Conservation (phyloP, 2,888 invertebrate species). For the Sipunculus nudus region DNA sequence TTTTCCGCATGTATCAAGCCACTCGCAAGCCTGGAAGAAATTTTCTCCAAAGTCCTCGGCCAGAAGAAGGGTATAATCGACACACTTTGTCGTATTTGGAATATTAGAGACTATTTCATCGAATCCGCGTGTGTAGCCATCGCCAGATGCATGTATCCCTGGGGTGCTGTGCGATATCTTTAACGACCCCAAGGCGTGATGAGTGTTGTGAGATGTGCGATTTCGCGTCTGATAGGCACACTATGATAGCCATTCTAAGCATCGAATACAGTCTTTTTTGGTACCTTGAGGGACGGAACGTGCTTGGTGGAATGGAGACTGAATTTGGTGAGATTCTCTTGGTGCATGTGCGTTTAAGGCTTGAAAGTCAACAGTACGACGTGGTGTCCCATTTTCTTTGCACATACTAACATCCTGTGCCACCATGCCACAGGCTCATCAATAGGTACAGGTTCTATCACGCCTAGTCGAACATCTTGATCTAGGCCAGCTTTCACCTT, state of each 20-base stretch:
- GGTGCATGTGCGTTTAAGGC: constrained; percentile 39
- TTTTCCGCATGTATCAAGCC: constrained; percentile 30
- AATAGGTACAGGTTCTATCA: constrained; percentile 25
- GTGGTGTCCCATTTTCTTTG: constrained; percentile 39
- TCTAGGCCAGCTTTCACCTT: constrained; percentile 26
- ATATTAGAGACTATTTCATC: constrained; percentile 46
- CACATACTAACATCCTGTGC: constrained; percentile 23
- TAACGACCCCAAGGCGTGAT: constrained; percentile 42
- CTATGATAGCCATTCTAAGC: constrained; percentile 34
- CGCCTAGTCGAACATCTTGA: constrained; percentile 28
- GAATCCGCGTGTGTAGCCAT: constrained; percentile 10
- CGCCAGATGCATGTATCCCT: constrained; percentile 31
- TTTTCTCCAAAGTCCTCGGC: constrained; percentile 32
- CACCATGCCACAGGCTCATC: constrained; percentile 24
- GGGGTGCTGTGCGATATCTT: constrained; percentile 29
- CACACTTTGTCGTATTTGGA: constrained; percentile 45
- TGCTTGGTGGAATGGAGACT: constrained; percentile 41
- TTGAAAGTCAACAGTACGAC: constrained; percentile 46
- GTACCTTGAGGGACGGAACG: constrained; percentile 36
- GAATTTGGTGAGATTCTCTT: constrained; percentile 42
- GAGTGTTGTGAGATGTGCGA: constrained; percentile 29
- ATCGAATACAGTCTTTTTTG: constrained; percentile 38
- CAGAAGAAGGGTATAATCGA: constrained; percentile 41
- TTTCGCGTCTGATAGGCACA: background rate
- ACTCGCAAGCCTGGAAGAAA: constrained; percentile 37